Conservation (phyloP, 2,888 invertebrate genomes). For the Doris montereyensis region DNA sequence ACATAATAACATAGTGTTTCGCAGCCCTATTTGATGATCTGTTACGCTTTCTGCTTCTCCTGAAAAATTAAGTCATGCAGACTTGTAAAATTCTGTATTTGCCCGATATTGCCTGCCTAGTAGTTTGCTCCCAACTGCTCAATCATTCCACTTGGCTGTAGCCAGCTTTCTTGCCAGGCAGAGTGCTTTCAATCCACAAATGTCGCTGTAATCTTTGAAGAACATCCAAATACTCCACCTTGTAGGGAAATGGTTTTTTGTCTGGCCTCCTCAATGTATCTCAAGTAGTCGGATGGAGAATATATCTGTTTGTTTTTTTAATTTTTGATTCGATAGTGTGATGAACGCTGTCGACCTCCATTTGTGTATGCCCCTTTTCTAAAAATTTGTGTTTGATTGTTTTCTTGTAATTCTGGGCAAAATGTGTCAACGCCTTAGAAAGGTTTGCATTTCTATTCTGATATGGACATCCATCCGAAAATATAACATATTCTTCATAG, state of each 20-base stretch:
- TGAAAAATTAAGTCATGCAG: too few species aligned
- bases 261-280: slow-evolving; percentile 10
- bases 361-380: slow-evolving; percentile 45
- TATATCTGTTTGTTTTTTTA: slow-evolving; percentile 30
- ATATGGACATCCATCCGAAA: slow-evolving; percentile 42
- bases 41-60: too few species aligned
- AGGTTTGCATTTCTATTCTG: slow-evolving; percentile 40
- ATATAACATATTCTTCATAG: slow-evolving; percentile 31
- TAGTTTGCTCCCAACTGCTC: too few species aligned
- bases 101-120: too few species aligned
- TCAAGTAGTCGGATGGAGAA: slow-evolving; percentile 3
- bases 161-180: slow-evolving; percentile 37
- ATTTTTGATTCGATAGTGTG: slow-evolving; percentile 34
- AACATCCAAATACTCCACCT: slow-evolving; percentile 38
- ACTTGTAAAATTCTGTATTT: too few species aligned
- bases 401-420: slow-evolving; percentile 16
- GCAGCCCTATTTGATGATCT: too few species aligned
- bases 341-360: slow-evolving; percentile 42
- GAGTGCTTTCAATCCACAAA: slow-evolving; percentile 30
- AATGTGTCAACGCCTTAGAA: slow-evolving; percentile 33
- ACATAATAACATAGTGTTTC: too few species aligned
- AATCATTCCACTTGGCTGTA: slow-evolving; percentile 35
- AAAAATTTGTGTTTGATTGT: slow-evolving; percentile 39
- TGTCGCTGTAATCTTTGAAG: too few species aligned
- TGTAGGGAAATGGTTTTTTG: slow-evolving; percentile 9